Conservation (phyloP, 2,888 invertebrate species). For the Hermaeophaga mercurialis region DNA sequence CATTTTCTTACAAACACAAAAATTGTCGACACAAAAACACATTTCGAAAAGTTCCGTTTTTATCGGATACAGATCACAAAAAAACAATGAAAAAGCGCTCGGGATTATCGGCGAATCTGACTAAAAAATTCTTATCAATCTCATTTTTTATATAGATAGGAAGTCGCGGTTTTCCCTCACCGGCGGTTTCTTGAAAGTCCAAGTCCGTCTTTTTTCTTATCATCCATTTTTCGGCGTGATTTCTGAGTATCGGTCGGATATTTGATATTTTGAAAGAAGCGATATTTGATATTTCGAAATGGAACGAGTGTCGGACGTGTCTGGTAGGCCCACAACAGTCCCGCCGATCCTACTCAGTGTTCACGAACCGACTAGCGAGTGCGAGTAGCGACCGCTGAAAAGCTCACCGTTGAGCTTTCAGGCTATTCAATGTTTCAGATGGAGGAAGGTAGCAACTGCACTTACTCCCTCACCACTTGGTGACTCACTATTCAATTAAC, state of each 20-base stretch:
- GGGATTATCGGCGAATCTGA: conserved; percentile 9
- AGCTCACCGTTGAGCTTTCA: conserved; percentile 3
- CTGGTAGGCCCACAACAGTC: neutral
- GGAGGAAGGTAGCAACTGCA: conserved; percentile 3
- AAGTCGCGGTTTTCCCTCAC: conserved; percentile 8
- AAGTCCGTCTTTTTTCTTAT: conserved; percentile 4
- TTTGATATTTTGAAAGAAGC: neutral
- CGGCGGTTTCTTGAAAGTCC: conserved; percentile 5
- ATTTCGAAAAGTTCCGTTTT: conserved; percentile 7
- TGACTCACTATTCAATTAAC: too few species aligned
- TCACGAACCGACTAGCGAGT: conserved; percentile 13
- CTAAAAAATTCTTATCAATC: conserved; percentile 15
- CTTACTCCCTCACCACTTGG: too few species aligned
- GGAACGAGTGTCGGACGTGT: too few species aligned
- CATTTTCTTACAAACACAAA: conserved; percentile 22
- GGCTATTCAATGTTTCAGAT: conserved; percentile 7
- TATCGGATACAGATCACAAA: neutral
- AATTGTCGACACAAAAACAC: conserved; percentile 19
- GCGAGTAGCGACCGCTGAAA: conserved; percentile 9
- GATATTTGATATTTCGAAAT: neutral
- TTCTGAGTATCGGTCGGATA: conserved; percentile 1
- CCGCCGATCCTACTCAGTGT: conserved; percentile 9
- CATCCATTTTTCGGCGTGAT: conserved; percentile 14
- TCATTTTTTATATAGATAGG: conserved; percentile 23
- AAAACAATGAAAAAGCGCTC: conserved; percentile 4